Evolutionary conservation across 2,113 vertebrate species (phyloP).

Genomic region (Argyrosomus japonicus): DNA sequence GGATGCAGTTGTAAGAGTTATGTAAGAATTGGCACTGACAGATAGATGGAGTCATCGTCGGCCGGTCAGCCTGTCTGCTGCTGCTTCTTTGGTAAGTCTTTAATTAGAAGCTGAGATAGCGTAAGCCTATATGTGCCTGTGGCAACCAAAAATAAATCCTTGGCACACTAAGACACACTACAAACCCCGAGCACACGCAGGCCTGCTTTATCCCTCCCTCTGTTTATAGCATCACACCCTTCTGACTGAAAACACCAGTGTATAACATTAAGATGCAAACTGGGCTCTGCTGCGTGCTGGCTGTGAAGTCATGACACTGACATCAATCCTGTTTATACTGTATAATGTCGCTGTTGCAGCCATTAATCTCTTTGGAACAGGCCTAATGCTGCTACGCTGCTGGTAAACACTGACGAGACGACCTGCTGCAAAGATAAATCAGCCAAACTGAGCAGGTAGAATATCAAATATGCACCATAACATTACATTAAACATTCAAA

Average conservation of each 20-base stretch:
- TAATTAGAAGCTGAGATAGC: conserved; percentile 51
- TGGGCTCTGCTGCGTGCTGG: neutral
- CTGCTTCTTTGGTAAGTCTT: conserved; percentile 49
- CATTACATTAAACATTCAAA: neutral
- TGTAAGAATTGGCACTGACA: conserved; percentile 27
- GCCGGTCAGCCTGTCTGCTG: conserved; percentile 37
- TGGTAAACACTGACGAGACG: neutral
- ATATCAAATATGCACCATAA: neutral
- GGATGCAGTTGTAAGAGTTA: conserved; percentile 25
- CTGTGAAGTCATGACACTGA: neutral
- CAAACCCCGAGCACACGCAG: conserved; percentile 10
- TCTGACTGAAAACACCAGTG: neutral
- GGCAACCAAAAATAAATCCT: conserved; percentile 48
- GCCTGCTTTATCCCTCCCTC: neutral
- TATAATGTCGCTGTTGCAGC: neutral
- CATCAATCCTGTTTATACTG: neutral
- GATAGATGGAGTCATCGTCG: conserved; percentile 7
- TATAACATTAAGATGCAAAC: neutral
- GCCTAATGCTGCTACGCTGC: neutral
- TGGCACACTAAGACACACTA: conserved; percentile 28
- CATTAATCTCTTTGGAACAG: neutral
- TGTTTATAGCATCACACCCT: neutral
- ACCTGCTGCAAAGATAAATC: neutral
- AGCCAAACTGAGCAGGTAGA: neutral
- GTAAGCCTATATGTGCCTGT: conserved; percentile 41